A percentile compares a stretch with the other conserved stretches of the same genome.
phyloP scores from a whole-genome alignment of 2,797 vertebrate species.

The Miopithecus talapoin region DNA sequence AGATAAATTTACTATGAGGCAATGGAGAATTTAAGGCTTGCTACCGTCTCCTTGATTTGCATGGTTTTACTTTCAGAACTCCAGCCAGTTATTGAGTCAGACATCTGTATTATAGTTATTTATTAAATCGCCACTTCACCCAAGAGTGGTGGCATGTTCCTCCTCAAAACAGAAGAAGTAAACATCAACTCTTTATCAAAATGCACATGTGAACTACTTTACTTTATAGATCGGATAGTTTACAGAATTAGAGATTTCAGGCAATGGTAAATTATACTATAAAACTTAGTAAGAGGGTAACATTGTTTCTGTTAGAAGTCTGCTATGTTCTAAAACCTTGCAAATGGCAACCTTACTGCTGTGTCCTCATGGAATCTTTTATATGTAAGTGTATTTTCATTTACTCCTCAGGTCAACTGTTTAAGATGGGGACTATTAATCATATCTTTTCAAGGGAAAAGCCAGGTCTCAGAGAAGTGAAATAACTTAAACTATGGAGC shows the following conservation, averaged over 20 bases:
- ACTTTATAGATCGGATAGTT: background rate
- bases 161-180: background rate
- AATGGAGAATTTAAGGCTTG: background rate
- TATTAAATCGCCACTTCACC: background rate
- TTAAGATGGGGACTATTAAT: background rate
- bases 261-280: background rate
- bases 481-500: background rate
- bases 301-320: background rate
- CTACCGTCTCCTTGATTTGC: background rate
- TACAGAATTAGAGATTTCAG: background rate
- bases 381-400: background rate
- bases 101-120: background rate
- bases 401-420: background rate
- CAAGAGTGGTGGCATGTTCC: background rate
- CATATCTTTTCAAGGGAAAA: background rate
- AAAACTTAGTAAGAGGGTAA: background rate
- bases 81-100: background rate
- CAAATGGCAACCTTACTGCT: no score
- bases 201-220: background rate
- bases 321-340: background rate
- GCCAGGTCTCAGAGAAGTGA: background rate
- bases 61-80: background rate
- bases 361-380: background rate
- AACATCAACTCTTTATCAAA: background rate
- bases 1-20: background rate